Percentiles rank a stretch among this genome's conserved stretches.
Evolutionary conservation across 2,113 vertebrate genomes (phyloP).

Genomic region (Spheniscus mendiculus): DNA sequence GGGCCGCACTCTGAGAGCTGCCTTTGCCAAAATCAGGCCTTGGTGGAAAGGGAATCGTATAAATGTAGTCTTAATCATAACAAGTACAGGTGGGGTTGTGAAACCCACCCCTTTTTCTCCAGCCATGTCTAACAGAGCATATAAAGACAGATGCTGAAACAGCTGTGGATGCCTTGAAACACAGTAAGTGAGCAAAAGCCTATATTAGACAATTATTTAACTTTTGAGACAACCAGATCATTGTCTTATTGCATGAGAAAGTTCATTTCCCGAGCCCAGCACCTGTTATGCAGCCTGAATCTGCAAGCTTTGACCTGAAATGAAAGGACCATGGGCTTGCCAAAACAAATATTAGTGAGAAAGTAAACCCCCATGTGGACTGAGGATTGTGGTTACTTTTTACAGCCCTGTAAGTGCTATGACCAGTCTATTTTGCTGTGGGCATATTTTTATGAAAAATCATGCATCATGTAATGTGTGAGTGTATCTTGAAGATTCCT

Average conservation of each 20-base stretch:
- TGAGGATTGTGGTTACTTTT: neutral
- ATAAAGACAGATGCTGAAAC: neutral
- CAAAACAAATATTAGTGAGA: neutral
- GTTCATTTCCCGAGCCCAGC: neutral
- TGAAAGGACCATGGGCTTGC: neutral
- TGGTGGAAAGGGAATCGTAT: neutral
- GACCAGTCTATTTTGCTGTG: neutral
- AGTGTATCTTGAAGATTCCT: neutral
- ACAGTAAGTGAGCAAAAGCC: neutral
- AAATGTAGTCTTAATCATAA: rapidly evolving
- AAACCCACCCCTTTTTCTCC: neutral
- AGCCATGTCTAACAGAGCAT: rapidly evolving
- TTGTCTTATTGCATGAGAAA: neutral
- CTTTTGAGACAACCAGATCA: neutral
- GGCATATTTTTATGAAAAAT: neutral
- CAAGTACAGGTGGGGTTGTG: too few species aligned
- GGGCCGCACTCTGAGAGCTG: rapidly evolving
- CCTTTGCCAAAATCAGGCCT: neutral
- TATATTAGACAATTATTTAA: neutral
- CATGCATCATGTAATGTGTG: neutral
- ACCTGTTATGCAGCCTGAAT: rapidly evolving
- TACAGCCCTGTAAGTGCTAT: neutral
- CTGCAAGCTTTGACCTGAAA: neutral
- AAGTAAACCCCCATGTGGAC: neutral
- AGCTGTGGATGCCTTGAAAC: neutral